Base-by-base conservation (phyloP, 2,888 invertebrate genomes). In the Hofmannophila pseudospretella region DNA sequence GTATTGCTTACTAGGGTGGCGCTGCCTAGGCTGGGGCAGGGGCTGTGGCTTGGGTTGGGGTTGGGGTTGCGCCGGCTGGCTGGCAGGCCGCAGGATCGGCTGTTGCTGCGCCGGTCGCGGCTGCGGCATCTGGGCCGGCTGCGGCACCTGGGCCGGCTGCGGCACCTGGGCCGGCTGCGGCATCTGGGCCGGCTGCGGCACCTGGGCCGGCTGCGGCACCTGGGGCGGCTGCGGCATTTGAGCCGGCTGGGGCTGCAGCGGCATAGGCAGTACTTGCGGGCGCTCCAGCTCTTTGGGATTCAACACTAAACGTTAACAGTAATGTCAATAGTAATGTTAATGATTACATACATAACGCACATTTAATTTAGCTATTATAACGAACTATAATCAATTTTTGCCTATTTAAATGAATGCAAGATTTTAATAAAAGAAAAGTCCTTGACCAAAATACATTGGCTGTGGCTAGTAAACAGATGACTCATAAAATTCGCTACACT, bases 231-330 rank as follows among this genome's bases (percentile, higher is more conserved):
- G 26, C 11, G 36, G 38, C 27, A 7, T 20, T 9, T 8, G 23
- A 8, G 10, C 14, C 1, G 14, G 27, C 20, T 31, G 14, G 7
- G 23, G 19, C 9, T n/a, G 31, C 7, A 19, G 11, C 34, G 8
- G 34, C 16, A 7, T 20, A n/a, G 14, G 30, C 25, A 10, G n/a
- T 3, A 8, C 25, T 22, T 14, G 12, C 10, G 36, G 36, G 8
- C 39, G 40, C 49, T 64, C 71, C 14, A 61, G 49, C 42, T 64
- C 76, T 71, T 77, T 66, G 42, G 75, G 68, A 63, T 81, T 67
- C 72, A 76, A 61, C 60, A 76, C 82, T 84, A 70, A 46, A 68
- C 49, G 47, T 58, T 67, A 58, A 47, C 26, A 41, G n/a, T 9
- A 31, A 8, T 36, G 27, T 31, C 23, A 39, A 32, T 34, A 13